Evolutionary conservation across 2,888 invertebrate species (phyloP), one percentile per base, ranked within the genome.

Genomic region (Cerastoderma edule): DNA sequence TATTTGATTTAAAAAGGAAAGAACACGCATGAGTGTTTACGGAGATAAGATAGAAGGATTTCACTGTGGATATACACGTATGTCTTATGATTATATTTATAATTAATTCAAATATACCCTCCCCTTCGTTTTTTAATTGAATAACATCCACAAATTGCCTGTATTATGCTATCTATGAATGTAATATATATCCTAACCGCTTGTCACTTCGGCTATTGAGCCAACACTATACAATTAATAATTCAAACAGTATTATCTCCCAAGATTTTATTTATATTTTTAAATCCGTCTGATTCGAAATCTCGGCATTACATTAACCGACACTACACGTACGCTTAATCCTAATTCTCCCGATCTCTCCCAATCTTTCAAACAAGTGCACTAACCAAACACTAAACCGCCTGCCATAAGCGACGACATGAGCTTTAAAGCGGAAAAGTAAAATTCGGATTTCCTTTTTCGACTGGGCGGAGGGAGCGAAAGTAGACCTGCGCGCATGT

Each of bases 391-490:
- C 60, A 39, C 13, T 35, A 22, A 39, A 60, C 60, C 56, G 35
- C 39, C 33, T 39, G 39, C 19, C 53, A 10, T 24, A 24, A 53
- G 54, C 33, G 19, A 57, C 30, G 33, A 32, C n/a, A n/a, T n/a
- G 24, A 3, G 64, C 54, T 54, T 24, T 35, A 28, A 57, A 68
- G 24, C 57, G 46, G 74, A 74, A 74, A 74, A 74, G 74, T 67
- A 74, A 74, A n/a, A 74, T 74, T 74, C 64, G 24, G 74, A 69
- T 69, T 68, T 69, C 54, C 65, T 39, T 65, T 33, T n/a, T n/a
- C n/a, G n/a, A n/a, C n/a, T 53, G 74, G 74, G 74, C 74, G 74
- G 74, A 74, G 69, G 39, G 60, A 50, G 57, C 10, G 48, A 56
- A n/a, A n/a, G n/a, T n/a, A n/a, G 57, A 44, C 44, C 48, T n/a